Evolutionary conservation across 2,797 vertebrate genomes (phyloP).

Genomic region (Cirrhinus molitorella): DNA sequence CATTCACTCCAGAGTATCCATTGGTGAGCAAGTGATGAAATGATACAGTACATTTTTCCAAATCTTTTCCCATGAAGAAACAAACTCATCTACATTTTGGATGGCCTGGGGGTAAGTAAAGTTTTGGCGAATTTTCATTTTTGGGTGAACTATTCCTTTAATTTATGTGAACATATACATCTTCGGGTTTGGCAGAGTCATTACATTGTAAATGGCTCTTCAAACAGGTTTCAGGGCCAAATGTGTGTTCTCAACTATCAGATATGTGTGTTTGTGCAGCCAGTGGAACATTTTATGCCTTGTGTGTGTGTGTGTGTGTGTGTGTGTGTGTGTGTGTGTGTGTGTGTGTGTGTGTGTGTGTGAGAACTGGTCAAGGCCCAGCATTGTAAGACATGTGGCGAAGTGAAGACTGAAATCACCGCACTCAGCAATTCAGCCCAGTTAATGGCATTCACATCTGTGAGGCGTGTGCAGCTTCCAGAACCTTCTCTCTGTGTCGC

Average conservation of each 20-base stretch:
- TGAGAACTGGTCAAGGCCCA: slow-evolving; percentile 41
- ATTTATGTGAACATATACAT: slow-evolving; percentile 1
- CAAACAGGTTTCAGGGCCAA: not conserved
- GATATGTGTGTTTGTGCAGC: slow-evolving; percentile 29
- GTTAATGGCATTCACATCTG: slow-evolving; percentile 72
- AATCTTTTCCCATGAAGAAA: not conserved
- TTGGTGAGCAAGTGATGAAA: not conserved
- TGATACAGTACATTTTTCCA: not conserved
- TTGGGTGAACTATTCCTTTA: not conserved
- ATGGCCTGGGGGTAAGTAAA: not conserved
- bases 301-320: not conserved
- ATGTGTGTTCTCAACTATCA: slow-evolving; percentile 1
- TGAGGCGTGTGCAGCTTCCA: slow-evolving; percentile 57
- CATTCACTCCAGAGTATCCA: not conserved
- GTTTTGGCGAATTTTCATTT: not conserved
- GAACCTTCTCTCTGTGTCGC: slow-evolving; percentile 46
- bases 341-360: slow-evolving; percentile 23
- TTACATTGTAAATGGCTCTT: slow-evolving; percentile 18
- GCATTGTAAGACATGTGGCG: slow-evolving; percentile 59
- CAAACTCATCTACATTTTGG: not conserved
- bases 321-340: slow-evolving; percentile 23
- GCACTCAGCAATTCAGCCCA: slow-evolving; percentile 66
- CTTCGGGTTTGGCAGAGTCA: not conserved
- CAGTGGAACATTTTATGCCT: slow-evolving; percentile 22
- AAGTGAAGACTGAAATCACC: slow-evolving; percentile 62